phyloP scores from a whole-genome alignment of 2,888 invertebrate species.

The Cartodere bifasciata region DNA sequence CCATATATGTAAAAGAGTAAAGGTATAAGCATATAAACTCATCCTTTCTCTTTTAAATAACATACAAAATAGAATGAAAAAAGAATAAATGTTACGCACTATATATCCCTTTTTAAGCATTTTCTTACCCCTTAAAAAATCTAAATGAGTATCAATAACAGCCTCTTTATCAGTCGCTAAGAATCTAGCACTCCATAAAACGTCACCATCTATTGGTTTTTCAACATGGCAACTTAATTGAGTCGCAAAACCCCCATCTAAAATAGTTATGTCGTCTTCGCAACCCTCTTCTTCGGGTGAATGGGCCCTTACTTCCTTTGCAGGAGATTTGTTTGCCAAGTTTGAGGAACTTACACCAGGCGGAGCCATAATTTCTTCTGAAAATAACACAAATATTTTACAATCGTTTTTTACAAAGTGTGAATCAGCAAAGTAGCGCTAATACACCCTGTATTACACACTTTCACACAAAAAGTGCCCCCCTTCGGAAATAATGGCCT shows the following conservation, averaged over 20 bases:
- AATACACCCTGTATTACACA: too few species aligned
- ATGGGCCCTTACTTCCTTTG: slow-evolving; percentile 1
- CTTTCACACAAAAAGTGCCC: too few species aligned
- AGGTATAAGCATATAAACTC: too few species aligned
- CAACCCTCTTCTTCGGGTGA: slow-evolving; percentile 4
- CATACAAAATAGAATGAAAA: too few species aligned
- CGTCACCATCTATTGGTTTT: slow-evolving; percentile 68
- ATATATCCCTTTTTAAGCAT: too few species aligned
- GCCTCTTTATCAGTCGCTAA: slow-evolving; percentile 68
- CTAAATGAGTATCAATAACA: slow-evolving; percentile 67
- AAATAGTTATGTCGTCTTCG: slow-evolving; percentile 28
- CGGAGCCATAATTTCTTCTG: slow-evolving; percentile 25
- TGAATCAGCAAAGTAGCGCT: too few species aligned
- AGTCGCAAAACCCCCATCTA: slow-evolving; percentile 70
- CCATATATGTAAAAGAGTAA: too few species aligned
- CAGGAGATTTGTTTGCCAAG: neutral
- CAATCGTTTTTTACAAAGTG: too few species aligned
- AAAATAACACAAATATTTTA: too few species aligned
- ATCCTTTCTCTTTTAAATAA: too few species aligned
- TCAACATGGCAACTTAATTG: slow-evolving; percentile 67
- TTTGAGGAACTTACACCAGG: slow-evolving; percentile 24
- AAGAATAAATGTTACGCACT: too few species aligned
- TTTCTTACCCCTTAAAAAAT: slow-evolving; percentile 59
- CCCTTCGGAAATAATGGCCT: too few species aligned
- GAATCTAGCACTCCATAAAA: slow-evolving; percentile 79